These are phyloP conservation scores for Falco concolor DNA, from an alignment of 2,797 vertebrate genomes.

Conservation along the genomic window DNA sequence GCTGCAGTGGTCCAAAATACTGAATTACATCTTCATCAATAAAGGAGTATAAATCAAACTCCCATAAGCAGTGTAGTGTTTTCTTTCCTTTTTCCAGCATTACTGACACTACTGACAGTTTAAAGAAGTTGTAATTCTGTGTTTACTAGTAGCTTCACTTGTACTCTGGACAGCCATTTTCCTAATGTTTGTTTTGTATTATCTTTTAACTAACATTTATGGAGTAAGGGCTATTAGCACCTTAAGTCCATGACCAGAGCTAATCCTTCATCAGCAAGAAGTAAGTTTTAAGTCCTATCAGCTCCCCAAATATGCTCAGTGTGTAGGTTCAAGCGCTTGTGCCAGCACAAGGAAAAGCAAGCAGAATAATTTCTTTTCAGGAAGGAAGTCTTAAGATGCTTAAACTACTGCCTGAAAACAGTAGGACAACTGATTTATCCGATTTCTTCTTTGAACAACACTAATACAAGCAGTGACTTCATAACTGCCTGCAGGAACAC, in stretches of 20 bases:
- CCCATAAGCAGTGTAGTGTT: neutral
- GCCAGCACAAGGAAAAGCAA: neutral
- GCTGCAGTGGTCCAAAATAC: neutral
- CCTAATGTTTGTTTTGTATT: neutral
- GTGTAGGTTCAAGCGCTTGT: neutral
- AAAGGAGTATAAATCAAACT: neutral
- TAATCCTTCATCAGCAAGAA: neutral
- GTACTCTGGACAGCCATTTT: neutral
- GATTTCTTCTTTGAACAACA: neutral
- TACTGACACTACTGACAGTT: neutral
- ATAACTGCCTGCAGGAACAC: neutral
- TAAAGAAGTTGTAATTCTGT: neutral
- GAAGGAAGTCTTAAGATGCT: neutral
- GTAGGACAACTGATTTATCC: neutral
- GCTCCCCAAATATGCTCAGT: neutral
- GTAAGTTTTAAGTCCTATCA: neutral
- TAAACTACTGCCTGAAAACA: neutral
- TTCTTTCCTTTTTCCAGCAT: neutral
- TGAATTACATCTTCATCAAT: neutral
- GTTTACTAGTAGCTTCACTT: neutral
- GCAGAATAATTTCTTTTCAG: neutral
- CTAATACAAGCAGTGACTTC: no score
- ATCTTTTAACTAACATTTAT: neutral
- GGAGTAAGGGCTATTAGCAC: neutral
- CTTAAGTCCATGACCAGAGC: neutral